Conservation (phyloP, 2,888 invertebrate genomes). For the Meghimatium bilineatum region DNA sequence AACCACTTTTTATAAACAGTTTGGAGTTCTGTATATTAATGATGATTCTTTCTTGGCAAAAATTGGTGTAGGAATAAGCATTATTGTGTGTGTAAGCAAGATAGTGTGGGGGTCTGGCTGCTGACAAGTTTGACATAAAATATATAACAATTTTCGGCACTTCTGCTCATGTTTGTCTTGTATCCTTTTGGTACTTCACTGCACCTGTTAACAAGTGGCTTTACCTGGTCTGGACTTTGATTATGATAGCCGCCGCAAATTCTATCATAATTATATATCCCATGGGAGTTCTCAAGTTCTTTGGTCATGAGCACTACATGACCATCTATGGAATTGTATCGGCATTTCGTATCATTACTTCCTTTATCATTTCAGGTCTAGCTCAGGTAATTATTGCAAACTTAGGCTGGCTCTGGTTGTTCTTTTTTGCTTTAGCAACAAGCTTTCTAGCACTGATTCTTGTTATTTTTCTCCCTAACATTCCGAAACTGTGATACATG, state of each 20-base stretch:
- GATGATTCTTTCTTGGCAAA: slow-evolving; percentile 33
- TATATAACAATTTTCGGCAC: neutral
- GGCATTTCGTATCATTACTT: neutral
- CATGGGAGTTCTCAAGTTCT: neutral
- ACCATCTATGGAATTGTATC: slow-evolving; percentile 15
- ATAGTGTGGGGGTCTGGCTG: neutral
- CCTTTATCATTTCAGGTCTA: neutral
- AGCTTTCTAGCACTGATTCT: neutral
- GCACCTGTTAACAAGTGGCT: slow-evolving; percentile 2
- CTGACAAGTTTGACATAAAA: neutral
- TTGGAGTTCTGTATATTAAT: slow-evolving; percentile 18
- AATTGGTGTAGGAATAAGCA: neutral
- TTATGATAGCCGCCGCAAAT: neutral
- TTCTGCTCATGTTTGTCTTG: neutral
- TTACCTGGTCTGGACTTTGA: slow-evolving; percentile 7
- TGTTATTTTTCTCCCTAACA: neutral
- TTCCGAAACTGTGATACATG: too few species aligned
- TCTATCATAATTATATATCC: neutral
- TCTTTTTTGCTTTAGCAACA: neutral
- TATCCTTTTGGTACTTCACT: slow-evolving; percentile 34
- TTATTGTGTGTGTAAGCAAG: neutral
- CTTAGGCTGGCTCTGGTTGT: slow-evolving; percentile 23
- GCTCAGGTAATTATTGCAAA: too few species aligned
- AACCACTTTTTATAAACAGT: slow-evolving; percentile 39
- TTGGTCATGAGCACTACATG: slow-evolving; percentile 10